phyloP scores from a whole-genome alignment of 1,140 invertebrate species.

The Yoshiicerus persimilis region DNA sequence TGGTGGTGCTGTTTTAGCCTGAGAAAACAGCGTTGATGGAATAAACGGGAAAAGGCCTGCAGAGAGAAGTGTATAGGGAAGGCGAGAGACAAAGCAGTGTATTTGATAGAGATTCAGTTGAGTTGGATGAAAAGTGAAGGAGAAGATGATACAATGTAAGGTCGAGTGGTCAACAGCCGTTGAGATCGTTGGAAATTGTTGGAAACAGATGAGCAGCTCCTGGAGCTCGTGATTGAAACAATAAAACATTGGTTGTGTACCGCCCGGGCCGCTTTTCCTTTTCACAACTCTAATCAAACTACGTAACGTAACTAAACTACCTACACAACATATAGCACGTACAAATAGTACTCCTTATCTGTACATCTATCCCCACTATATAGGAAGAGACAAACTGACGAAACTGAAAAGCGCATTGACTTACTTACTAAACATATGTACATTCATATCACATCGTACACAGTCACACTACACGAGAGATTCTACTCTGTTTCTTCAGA shows the following conservation, averaged over 20 bases:
- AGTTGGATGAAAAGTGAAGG: background rate
- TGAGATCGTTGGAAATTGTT: constrained; percentile 34
- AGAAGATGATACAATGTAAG: constrained; percentile 33
- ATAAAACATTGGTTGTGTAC: constrained; percentile 43
- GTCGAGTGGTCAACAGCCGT: constrained; percentile 40
- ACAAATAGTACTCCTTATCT: background rate
- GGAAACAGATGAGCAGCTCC: constrained; percentile 36
- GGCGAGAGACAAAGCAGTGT: background rate
- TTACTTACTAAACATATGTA: background rate
- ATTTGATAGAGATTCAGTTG: background rate
- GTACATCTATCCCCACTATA: background rate
- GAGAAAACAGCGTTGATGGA: background rate
- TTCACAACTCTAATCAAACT: background rate
- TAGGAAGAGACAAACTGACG: background rate
- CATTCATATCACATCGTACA: no score
- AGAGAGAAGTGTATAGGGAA: background rate
- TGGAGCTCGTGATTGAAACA: constrained; percentile 46
- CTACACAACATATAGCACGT: background rate
- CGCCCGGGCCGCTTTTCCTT: background rate
- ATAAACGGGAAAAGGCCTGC: background rate
- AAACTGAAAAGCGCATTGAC: background rate
- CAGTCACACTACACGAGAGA: background rate
- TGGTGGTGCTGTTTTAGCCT: background rate
- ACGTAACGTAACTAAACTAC: background rate
- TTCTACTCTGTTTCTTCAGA: background rate